phyloP scores from a whole-genome alignment of 2,113 vertebrate species.

The Microcebus murinus region DNA sequence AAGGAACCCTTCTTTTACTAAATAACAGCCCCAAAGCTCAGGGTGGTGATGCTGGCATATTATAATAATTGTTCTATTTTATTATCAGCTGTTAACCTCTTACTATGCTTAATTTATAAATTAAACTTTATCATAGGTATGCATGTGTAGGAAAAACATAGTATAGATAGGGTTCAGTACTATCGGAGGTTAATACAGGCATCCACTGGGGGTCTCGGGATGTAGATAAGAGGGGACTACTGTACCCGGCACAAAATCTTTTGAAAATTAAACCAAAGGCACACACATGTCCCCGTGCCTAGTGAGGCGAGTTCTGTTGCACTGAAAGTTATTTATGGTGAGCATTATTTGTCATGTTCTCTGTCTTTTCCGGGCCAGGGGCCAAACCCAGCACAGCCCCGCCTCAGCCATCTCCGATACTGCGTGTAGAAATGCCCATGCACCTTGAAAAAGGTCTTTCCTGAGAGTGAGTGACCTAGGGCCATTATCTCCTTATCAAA shows the following conservation, averaged over 20 bases:
- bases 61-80: neutral
- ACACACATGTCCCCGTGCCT: neutral
- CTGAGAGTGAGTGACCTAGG: neutral
- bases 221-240: neutral
- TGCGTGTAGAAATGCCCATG: neutral
- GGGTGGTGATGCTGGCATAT: neutral
- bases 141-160: neutral
- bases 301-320: neutral
- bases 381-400: neutral
- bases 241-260: neutral
- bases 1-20: neutral
- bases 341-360: neutral
- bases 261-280: neutral
- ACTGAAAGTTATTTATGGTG: accelerated
- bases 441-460: neutral
- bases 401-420: neutral
- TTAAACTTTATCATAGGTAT: neutral
- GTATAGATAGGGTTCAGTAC: neutral
- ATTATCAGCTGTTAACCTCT: neutral
- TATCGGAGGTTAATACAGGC: neutral
- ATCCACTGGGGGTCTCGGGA: neutral
- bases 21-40: neutral
- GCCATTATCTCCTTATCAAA: neutral
- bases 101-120: neutral
- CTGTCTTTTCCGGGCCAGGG: neutral